These are phyloP conservation scores for Phocides pigmalion DNA, from an alignment of 1,140 invertebrate species.

Conservation along the genomic window DNA sequence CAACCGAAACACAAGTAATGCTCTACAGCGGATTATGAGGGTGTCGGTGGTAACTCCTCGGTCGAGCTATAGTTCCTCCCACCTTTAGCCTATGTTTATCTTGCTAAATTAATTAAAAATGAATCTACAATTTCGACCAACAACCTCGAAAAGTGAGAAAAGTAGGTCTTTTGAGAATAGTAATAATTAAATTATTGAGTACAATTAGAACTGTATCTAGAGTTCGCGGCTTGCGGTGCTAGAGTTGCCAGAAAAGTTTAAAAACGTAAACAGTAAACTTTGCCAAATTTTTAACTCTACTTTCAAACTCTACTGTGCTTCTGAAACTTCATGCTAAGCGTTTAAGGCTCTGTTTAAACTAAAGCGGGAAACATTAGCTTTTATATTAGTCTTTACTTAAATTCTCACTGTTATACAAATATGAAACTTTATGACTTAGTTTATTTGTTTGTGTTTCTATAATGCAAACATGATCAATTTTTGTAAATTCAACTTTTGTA, in stretches of 20 bases:
- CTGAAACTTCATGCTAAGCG: neutral
- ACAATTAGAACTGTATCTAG: constrained; percentile 11
- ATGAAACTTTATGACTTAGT: no score
- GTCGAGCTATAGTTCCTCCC: no score
- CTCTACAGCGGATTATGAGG: no score
- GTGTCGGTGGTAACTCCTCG: no score
- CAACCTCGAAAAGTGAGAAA: neutral
- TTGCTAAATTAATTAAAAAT: no score
- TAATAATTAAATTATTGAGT: constrained; percentile 29
- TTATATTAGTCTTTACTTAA: no score
- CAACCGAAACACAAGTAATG: no score
- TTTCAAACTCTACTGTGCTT: constrained; percentile 2
- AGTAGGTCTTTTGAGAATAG: constrained; percentile 17
- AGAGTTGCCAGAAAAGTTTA: constrained; percentile 15
- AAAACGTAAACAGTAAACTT: constrained; percentile 24
- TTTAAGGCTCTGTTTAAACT: neutral
- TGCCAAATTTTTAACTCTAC: constrained; percentile 11
- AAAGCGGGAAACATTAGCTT: constrained; percentile 1
- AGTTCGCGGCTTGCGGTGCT: constrained; percentile 7
- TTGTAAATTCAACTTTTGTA: no score
- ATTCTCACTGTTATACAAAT: no score
- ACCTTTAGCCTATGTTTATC: no score
- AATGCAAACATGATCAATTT: no score
- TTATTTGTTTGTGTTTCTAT: no score
- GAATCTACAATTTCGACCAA: neutral